Evolutionary conservation across 1,140 invertebrate genomes (phyloP).

Genomic region (Drosophila burlai): DNA sequence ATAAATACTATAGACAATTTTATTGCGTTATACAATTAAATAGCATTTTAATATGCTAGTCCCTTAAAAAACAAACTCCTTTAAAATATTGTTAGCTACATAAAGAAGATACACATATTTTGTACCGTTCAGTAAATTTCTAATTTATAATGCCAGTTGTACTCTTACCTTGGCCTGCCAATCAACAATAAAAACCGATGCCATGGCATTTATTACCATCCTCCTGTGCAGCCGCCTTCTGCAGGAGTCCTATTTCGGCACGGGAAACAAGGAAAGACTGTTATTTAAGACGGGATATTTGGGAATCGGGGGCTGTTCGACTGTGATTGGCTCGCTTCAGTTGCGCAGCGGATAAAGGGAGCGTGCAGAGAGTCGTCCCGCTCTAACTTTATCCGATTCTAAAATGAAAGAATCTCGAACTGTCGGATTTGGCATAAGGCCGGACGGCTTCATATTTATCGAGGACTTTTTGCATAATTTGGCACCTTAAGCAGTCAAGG

Average conservation of each 20-base stretch:
- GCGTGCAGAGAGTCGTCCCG: constrained; percentile 48
- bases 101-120: neutral
- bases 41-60: neutral
- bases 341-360: constrained; percentile 46
- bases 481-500: constrained; percentile 64
- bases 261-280: constrained; percentile 30
- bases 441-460: constrained; percentile 12
- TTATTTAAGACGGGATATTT: constrained; percentile 9
- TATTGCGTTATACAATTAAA: neutral
- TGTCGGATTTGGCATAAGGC: constrained; percentile 35
- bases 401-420: constrained; percentile 62
- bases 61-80: neutral
- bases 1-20: neutral
- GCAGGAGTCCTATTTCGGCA: neutral
- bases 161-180: constrained; percentile 21
- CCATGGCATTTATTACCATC: constrained; percentile 2
- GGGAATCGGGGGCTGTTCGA: constrained; percentile 17
- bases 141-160: neutral
- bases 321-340: constrained; percentile 49
- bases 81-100: neutral
- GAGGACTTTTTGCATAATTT: constrained; percentile 57
- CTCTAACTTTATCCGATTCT: constrained; percentile 67
- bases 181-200: constrained; percentile 37
- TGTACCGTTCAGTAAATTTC: neutral
- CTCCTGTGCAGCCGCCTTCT: constrained; percentile 41